These are phyloP conservation scores for Habrosyne pyritoides DNA, from an alignment of 2,888 invertebrate genomes.

Conservation along the genomic window DNA sequence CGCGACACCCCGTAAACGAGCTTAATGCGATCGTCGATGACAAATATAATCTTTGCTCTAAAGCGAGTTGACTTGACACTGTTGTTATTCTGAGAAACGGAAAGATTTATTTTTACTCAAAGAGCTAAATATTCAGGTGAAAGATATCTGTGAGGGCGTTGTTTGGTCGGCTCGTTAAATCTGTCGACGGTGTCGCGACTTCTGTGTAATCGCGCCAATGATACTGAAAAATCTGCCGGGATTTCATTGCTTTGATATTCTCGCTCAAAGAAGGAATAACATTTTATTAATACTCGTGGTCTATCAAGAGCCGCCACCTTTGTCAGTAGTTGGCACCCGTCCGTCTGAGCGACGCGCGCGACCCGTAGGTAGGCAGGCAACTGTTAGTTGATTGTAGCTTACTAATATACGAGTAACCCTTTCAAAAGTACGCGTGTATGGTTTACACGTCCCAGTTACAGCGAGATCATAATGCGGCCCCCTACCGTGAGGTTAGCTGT, in stretches of 20 bases:
- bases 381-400: not conserved
- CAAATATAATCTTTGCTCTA: conserved; percentile 81
- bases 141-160: conserved; percentile 77
- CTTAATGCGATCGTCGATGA: conserved; percentile 75
- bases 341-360: not conserved
- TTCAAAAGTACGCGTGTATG: not conserved
- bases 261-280: conserved; percentile 72
- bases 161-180: conserved; percentile 74
- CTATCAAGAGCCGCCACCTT: not conserved
- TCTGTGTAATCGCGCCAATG: conserved; percentile 81
- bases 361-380: not conserved
- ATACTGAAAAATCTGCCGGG: conserved; percentile 73
- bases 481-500: conserved; percentile 55
- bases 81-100: conserved; percentile 80
- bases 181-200: conserved; percentile 64
- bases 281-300: conserved; percentile 54
- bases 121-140: conserved; percentile 82
- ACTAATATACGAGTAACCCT: not conserved
- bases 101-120: conserved; percentile 81
- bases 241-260: conserved; percentile 73
- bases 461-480: conserved; percentile 37
- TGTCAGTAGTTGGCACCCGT: conserved; percentile 5
- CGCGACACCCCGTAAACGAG: conserved; percentile 71
- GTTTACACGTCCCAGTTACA: conserved; percentile 33
- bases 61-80: conserved; percentile 77